Evolutionary conservation across 2,113 vertebrate genomes (phyloP).

Genomic region (Anser brachyrhynchus): DNA sequence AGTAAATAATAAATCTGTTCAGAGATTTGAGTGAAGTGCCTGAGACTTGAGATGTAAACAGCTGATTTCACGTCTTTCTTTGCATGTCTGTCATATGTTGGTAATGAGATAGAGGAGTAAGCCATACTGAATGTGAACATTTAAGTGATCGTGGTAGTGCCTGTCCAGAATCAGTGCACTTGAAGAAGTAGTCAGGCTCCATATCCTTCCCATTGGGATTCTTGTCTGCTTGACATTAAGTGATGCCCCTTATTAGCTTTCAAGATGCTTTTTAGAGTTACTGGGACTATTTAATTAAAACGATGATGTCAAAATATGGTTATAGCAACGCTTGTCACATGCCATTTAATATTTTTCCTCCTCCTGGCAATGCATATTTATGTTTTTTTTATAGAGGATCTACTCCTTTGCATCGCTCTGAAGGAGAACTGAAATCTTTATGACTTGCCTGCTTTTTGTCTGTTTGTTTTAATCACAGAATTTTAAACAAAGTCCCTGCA

Average conservation of each 20-base stretch:
- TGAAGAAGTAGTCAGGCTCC: neutral
- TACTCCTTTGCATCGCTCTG: neutral
- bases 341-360: neutral
- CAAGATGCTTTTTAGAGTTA: slow-evolving; percentile 5
- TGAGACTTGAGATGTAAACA: slow-evolving; percentile 29
- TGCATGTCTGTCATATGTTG: slow-evolving; percentile 28
- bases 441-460: neutral
- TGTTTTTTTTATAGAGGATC: neutral
- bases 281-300: slow-evolving; percentile 17
- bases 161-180: neutral
- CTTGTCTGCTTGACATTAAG: neutral
- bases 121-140: neutral
- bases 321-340: neutral
- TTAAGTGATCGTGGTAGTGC: neutral
- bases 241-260: neutral
- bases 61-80: slow-evolving; percentile 49
- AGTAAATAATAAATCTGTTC: slow-evolving; percentile 74
- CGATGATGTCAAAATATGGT: neutral
- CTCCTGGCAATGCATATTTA: neutral
- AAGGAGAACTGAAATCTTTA: neutral
- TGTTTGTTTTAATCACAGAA: neutral
- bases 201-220: neutral
- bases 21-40: slow-evolving; percentile 54
- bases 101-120: neutral
- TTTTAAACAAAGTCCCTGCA: neutral